These are phyloP conservation scores for Cygnus atratus DNA, from an alignment of 2,113 vertebrate genomes.

Conservation along the genomic window DNA sequence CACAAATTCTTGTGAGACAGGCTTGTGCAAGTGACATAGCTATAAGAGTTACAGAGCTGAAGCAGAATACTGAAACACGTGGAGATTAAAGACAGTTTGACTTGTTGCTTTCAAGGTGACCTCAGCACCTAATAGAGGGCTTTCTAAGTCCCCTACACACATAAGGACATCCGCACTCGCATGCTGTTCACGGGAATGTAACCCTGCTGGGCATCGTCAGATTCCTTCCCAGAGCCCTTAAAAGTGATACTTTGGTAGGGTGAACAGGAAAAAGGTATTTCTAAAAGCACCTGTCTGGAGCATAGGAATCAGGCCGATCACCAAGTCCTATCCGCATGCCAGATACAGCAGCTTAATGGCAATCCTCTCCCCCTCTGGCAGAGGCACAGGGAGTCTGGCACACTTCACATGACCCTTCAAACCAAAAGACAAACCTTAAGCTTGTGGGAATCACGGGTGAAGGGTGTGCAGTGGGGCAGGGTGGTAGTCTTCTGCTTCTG, in stretches of 20 bases:
- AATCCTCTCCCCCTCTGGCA: not conserved
- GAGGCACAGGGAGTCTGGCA: not conserved
- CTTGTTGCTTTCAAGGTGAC: conserved; percentile 18
- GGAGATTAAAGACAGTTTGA: not conserved
- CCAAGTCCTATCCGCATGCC: not conserved
- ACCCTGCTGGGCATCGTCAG: not conserved
- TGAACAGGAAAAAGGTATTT: not conserved
- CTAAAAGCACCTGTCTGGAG: not conserved
- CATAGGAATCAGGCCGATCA: not conserved
- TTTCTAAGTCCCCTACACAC: not conserved
- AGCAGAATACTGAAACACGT: not conserved
- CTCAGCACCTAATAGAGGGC: not conserved
- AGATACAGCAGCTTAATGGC: not conserved
- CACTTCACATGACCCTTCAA: not conserved
- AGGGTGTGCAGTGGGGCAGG: not conserved
- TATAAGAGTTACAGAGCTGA: not conserved
- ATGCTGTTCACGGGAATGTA: not conserved
- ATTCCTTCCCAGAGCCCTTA: not conserved
- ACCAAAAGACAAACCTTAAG: not conserved
- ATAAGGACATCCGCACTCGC: not conserved
- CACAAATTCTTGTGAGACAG: not conserved
- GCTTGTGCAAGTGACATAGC: not conserved
- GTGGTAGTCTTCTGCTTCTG: not conserved
- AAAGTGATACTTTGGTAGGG: not conserved
- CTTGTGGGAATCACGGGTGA: not conserved